Conservation (phyloP, 2,797 vertebrate species). For the Remorina albescens region DNA sequence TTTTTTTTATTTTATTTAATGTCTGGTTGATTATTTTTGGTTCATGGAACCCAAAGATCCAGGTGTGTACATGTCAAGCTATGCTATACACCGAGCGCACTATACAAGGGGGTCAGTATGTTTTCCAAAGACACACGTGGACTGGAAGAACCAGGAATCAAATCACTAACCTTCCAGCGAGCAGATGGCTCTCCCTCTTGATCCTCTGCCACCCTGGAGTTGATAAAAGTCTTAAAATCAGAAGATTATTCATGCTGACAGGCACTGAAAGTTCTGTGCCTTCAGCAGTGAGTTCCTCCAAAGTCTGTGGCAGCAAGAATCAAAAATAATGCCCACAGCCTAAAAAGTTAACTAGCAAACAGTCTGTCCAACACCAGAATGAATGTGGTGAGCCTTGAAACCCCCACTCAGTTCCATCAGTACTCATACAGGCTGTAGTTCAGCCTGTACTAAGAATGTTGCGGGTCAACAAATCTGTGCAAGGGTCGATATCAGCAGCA, state of each 20-base stretch:
- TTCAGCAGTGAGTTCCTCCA: neutral
- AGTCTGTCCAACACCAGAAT: neutral
- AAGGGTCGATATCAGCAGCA: neutral
- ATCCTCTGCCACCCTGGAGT: neutral
- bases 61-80: neutral
- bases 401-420: neutral
- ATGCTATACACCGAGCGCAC: neutral
- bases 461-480: neutral
- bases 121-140: neutral
- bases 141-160: neutral
- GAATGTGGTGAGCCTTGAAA: neutral
- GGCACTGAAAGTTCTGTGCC: neutral
- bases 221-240: neutral
- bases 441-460: neutral
- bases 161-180: neutral
- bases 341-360: neutral
- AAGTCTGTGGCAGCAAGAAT: neutral
- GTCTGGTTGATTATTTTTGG: neutral
- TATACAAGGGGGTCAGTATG: neutral
- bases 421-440: neutral
- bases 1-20: neutral
- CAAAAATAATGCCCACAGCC: conserved; percentile 2
- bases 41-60: neutral
- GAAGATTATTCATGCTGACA: neutral
- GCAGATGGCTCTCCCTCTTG: neutral